These are phyloP conservation scores for Micronisus gabar DNA, from an alignment of 2,113 vertebrate species.

Conservation along the genomic window DNA sequence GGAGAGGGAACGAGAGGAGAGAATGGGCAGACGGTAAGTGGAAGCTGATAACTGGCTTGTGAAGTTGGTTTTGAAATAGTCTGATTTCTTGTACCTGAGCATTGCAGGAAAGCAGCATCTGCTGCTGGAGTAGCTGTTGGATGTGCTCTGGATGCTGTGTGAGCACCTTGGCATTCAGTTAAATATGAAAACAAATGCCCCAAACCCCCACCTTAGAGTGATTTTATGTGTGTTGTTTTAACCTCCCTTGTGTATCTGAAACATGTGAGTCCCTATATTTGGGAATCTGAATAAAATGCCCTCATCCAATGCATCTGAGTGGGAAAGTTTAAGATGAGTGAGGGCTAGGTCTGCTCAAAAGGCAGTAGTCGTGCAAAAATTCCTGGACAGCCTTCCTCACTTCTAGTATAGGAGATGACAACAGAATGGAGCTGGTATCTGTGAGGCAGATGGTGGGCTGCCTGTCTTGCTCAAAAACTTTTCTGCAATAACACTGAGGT, in stretches of 20 bases:
- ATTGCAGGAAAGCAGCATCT: neutral
- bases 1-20: conserved; percentile 93
- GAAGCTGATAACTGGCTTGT: neutral
- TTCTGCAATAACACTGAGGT: neutral
- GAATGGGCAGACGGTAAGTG: conserved; percentile 76
- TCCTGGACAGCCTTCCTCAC: neutral
- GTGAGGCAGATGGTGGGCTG: neutral
- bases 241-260: neutral
- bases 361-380: neutral
- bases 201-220: too few species aligned
- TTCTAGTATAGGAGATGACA: neutral
- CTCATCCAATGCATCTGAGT: neutral
- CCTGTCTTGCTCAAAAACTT: neutral
- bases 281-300: neutral
- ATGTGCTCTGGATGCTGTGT: neutral
- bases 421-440: neutral
- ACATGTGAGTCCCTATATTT: neutral
- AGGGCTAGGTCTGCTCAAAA: neutral
- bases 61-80: neutral
- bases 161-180: neutral
- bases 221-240: neutral
- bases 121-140: neutral
- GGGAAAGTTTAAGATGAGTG: neutral
- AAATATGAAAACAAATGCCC: neutral
- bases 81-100: neutral